phyloP scores from a whole-genome alignment of 2,797 vertebrate species.

The Megalops cyprinoides region DNA sequence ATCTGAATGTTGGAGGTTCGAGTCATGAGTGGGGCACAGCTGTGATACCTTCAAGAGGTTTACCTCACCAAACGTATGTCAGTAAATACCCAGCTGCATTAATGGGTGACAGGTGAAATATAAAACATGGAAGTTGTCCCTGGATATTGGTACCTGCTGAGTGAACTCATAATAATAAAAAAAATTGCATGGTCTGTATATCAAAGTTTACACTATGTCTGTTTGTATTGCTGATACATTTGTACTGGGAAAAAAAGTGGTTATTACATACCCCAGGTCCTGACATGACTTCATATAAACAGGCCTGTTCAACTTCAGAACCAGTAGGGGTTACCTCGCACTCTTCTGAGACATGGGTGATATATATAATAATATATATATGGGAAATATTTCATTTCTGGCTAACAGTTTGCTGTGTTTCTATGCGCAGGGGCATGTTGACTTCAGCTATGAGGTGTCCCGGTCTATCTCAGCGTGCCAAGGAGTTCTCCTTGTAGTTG shows the following conservation, averaged over 20 bases:
- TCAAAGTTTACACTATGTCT: too few species aligned
- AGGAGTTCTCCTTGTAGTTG: constrained; percentile 92
- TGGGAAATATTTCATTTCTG: neutral
- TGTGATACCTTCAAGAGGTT: too few species aligned
- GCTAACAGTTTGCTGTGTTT: constrained; percentile 25
- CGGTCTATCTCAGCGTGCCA: constrained; percentile 94
- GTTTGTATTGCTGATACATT: too few species aligned
- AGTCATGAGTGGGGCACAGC: neutral
- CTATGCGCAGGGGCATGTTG: constrained; percentile 87
- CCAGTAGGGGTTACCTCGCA: neutral
- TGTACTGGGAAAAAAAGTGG: too few species aligned
- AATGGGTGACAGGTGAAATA: too few species aligned
- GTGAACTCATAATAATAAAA: neutral
- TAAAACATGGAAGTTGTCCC: neutral
- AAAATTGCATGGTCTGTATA: neutral
- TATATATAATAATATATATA: neutral
- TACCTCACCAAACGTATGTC: too few species aligned
- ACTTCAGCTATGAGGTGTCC: constrained; percentile 98
- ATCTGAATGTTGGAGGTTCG: neutral
- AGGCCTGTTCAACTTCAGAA: neutral
- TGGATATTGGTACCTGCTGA: neutral
- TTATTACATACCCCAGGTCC: too few species aligned
- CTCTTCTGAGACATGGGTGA: neutral
- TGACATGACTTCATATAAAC: too few species aligned
- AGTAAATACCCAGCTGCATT: too few species aligned